Evolutionary conservation across 1,140 invertebrate genomes (phyloP).

Genomic region (Drosophila guanche): DNA sequence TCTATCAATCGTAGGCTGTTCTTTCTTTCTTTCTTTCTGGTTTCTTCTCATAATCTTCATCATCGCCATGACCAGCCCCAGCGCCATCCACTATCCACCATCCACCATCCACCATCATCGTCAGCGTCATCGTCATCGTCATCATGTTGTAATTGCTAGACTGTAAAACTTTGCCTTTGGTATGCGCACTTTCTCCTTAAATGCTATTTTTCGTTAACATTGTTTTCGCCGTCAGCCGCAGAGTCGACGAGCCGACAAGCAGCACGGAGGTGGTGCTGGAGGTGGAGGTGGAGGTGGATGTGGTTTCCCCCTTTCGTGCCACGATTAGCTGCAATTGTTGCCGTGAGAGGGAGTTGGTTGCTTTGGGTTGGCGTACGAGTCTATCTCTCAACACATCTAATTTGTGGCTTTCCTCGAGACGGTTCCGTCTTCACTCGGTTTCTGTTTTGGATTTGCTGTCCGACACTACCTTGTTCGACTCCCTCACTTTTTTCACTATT

Average conservation of each 20-base stretch:
- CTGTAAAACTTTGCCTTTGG: constrained; percentile 71
- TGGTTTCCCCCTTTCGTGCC: neutral
- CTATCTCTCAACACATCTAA: constrained; percentile 62
- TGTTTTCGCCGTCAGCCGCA: constrained; percentile 55
- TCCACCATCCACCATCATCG: constrained; percentile 30
- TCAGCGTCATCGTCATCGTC: constrained; percentile 28
- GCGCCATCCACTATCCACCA: constrained; percentile 19
- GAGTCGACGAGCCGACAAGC: constrained; percentile 36
- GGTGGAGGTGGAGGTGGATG: too few relatives aligned
- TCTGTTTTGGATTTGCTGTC: neutral
- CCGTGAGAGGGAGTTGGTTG: constrained; percentile 14
- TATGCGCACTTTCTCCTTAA: constrained; percentile 79
- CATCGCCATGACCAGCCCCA: constrained; percentile 25
- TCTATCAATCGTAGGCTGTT: constrained; percentile 18
- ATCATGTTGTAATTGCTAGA: constrained; percentile 72
- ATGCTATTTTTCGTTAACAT: constrained; percentile 76
- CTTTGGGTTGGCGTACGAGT: constrained; percentile 30
- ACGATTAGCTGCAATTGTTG: constrained; percentile 37
- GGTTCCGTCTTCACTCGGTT: constrained; percentile 42
- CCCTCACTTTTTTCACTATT: constrained; percentile 25
- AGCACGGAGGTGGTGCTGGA: neutral
- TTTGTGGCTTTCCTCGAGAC: constrained; percentile 67
- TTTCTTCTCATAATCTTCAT: constrained; percentile 51
- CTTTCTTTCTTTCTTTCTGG: constrained; percentile 28
- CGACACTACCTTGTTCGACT: constrained; percentile 21